Conservation (phyloP, 2,113 vertebrate species). For the Caranx melampygus region DNA sequence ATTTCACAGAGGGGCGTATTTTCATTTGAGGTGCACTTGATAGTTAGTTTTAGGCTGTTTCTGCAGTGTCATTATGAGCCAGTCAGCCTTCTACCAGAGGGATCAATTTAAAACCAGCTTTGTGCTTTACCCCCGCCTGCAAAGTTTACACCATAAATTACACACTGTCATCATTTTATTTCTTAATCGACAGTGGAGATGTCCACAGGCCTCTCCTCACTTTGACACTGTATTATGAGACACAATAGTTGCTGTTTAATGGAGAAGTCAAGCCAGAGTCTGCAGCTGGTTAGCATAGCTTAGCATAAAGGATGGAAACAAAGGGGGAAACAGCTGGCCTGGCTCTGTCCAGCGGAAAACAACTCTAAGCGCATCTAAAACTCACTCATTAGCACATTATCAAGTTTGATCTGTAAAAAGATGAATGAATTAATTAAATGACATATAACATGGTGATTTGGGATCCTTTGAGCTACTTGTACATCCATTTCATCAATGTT, state of each 20-base stretch:
- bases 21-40: conserved; percentile 52
- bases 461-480: too few species aligned
- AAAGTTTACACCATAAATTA: conserved; percentile 58
- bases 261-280: background rate
- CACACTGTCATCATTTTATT: conserved; percentile 43
- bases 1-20: conserved; percentile 51
- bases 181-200: conserved; percentile 33
- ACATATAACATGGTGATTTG: too few species aligned
- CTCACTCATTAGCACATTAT: too few species aligned
- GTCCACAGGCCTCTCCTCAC: conserved; percentile 35
- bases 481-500: too few species aligned
- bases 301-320: background rate
- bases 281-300: background rate
- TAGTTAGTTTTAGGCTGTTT: conserved; percentile 65
- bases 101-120: conserved; percentile 61
- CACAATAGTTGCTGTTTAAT: conserved; percentile 2
- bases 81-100: conserved; percentile 41
- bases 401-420: too few species aligned
- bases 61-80: conserved; percentile 45
- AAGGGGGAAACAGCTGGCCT: background rate
- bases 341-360: background rate
- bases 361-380: background rate
- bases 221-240: conserved; percentile 1
- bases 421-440: too few species aligned
- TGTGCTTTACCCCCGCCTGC: conserved; percentile 38